These are phyloP conservation scores for Eutolmus rufibarbis DNA, from an alignment of 2,888 invertebrate species.

Conservation along the genomic window DNA sequence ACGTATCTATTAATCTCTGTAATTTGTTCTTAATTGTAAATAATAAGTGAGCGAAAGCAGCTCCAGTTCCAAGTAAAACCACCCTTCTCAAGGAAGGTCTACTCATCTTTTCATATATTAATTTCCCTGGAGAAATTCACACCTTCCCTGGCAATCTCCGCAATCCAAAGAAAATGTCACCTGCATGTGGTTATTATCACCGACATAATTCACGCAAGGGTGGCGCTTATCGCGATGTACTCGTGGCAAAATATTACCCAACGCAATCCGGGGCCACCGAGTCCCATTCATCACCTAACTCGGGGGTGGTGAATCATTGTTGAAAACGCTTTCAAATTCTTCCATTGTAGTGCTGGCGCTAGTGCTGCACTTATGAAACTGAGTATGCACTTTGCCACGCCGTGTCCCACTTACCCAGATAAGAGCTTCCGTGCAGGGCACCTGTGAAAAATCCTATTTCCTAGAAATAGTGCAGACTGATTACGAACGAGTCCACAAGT, in stretches of 20 bases:
- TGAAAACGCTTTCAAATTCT: background rate
- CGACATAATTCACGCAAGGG: background rate
- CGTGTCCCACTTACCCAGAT: background rate
- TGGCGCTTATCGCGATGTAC: background rate
- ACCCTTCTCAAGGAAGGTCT: background rate
- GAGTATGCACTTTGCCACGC: background rate
- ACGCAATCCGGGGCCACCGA: background rate
- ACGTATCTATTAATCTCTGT: too few species aligned
- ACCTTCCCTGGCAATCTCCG: background rate
- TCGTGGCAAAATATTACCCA: background rate
- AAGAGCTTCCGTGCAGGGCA: background rate
- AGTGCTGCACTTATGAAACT: background rate
- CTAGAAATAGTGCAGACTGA: background rate
- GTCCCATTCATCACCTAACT: background rate
- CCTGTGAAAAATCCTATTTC: background rate
- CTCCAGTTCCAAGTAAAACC: background rate
- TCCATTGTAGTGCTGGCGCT: background rate
- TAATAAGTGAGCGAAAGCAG: background rate
- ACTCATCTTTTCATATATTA: background rate
- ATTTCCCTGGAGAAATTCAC: background rate
- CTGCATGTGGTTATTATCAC: background rate
- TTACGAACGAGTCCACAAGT: background rate
- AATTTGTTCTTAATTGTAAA: too few species aligned
- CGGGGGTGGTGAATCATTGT: background rate
- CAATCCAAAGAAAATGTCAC: background rate